Evolutionary conservation across 2,888 invertebrate species (phyloP).

Genomic region (Linnaemya tessellans): DNA sequence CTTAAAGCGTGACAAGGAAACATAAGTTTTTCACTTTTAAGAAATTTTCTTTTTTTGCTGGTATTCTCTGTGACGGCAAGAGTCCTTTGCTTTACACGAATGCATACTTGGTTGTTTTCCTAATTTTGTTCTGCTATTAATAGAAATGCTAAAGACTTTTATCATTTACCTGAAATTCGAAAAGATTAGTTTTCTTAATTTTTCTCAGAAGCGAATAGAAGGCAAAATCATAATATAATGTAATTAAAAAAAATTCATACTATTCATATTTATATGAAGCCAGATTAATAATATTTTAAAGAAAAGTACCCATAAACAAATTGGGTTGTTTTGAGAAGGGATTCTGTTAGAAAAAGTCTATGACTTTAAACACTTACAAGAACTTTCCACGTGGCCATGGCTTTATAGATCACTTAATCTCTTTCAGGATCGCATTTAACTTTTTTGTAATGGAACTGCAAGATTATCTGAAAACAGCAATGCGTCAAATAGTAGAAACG

Average conservation of each 20-base stretch:
- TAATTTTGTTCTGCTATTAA: slow-evolving; percentile 40
- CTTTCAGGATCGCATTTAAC: too few relatives aligned
- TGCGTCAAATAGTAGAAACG: too few relatives aligned
- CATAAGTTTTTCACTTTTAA: slow-evolving; percentile 58
- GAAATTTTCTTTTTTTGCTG: not conserved
- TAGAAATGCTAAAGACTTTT: slow-evolving; percentile 51
- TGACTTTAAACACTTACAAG: too few relatives aligned
- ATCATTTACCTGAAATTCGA: slow-evolving; percentile 8
- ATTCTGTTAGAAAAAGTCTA: too few relatives aligned
- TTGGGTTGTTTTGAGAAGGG: too few relatives aligned
- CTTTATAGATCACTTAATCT: too few relatives aligned
- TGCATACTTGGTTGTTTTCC: too few relatives aligned
- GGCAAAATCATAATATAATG: not conserved
- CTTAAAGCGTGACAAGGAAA: slow-evolving; percentile 69
- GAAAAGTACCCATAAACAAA: not conserved
- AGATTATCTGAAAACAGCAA: too few relatives aligned
- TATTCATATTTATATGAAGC: not conserved
- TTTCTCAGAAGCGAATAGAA: slow-evolving; percentile 5
- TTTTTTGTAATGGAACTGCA: too few relatives aligned
- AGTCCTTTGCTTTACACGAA: not conserved
- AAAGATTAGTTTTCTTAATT: slow-evolving; percentile 45
- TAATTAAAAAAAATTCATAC: slow-evolving; percentile 20
- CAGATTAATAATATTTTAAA: not conserved
- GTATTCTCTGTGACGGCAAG: not conserved
- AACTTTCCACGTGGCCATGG: too few relatives aligned